Evolutionary conservation across 2,888 invertebrate genomes (phyloP).

Genomic region (Dynastes tityus): DNA sequence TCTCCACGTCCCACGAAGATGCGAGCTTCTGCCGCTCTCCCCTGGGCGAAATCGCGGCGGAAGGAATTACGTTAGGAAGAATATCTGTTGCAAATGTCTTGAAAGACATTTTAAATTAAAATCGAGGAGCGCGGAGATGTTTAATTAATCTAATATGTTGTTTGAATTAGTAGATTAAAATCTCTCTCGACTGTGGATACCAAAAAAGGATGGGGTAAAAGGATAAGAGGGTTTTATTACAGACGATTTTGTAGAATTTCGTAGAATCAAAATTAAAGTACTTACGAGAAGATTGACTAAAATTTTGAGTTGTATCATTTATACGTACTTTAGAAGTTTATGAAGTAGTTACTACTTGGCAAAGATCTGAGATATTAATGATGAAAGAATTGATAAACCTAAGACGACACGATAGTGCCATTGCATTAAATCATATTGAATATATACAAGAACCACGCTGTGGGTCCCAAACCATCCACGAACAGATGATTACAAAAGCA

Average conservation of each 20-base stretch:
- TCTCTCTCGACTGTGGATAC: background rate
- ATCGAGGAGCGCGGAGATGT: constrained; percentile 25
- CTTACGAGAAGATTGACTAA: background rate
- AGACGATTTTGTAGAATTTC: background rate
- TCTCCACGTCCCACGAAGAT: background rate
- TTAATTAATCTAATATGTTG: constrained; percentile 41
- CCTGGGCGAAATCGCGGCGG: constrained; percentile 14
- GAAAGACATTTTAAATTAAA: constrained; percentile 33
- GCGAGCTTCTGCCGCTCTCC: background rate
- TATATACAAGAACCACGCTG: no score
- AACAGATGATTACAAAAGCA: no score
- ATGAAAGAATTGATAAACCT: no score
- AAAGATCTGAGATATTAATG: no score
- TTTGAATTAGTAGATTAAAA: constrained; percentile 34
- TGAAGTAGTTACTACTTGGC: no score
- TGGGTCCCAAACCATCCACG: no score
- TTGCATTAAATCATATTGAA: no score
- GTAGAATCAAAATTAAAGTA: background rate
- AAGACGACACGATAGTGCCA: no score
- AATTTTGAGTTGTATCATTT: no score
- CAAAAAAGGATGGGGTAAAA: background rate
- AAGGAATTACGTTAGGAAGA: constrained; percentile 36
- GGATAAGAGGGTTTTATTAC: no score
- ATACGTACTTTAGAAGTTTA: no score
- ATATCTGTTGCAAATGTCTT: constrained; percentile 35